Conservation (phyloP, 2,113 vertebrate genomes). For the Clinocottus analis region DNA sequence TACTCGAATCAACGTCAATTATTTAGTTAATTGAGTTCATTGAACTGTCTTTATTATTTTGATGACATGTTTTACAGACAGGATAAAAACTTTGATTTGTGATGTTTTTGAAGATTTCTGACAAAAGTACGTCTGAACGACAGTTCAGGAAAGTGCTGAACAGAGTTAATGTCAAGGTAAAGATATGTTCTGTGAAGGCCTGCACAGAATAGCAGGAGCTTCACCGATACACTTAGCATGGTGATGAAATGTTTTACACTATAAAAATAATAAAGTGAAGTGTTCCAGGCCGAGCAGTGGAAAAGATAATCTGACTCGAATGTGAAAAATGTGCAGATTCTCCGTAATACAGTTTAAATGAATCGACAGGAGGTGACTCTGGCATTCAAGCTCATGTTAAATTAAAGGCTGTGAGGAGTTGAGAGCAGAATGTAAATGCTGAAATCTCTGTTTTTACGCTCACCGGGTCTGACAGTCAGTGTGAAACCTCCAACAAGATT, state of each 20-base stretch:
- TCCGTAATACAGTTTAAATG: neutral
- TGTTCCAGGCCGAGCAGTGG: constrained; percentile 6
- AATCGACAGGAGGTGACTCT: constrained; percentile 26
- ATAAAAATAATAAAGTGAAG: neutral
- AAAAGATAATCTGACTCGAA: neutral
- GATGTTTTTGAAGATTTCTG: neutral
- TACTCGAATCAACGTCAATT: neutral
- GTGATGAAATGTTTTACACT: constrained; percentile 3
- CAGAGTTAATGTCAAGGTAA: neutral
- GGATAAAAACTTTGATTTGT: neutral
- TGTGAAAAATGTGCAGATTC: constrained; percentile 13
- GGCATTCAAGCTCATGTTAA: constrained; percentile 20
- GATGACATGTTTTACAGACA: neutral
- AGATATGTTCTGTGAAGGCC: neutral
- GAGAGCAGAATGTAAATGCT: constrained; percentile 49
- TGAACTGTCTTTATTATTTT: neutral
- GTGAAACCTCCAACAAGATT: constrained; percentile 58
- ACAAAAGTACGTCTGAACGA: neutral
- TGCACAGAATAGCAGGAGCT: neutral
- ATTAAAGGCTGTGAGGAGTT: constrained; percentile 39
- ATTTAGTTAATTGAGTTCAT: neutral
- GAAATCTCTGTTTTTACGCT: constrained; percentile 39
- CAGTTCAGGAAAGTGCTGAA: neutral
- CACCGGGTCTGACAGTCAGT: constrained; percentile 44
- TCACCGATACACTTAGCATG: neutral